Percentiles rank a stretch among this genome's conserved stretches.
Conservation (phyloP, 2,113 vertebrate genomes). For the Psephotus haematonotus region DNA sequence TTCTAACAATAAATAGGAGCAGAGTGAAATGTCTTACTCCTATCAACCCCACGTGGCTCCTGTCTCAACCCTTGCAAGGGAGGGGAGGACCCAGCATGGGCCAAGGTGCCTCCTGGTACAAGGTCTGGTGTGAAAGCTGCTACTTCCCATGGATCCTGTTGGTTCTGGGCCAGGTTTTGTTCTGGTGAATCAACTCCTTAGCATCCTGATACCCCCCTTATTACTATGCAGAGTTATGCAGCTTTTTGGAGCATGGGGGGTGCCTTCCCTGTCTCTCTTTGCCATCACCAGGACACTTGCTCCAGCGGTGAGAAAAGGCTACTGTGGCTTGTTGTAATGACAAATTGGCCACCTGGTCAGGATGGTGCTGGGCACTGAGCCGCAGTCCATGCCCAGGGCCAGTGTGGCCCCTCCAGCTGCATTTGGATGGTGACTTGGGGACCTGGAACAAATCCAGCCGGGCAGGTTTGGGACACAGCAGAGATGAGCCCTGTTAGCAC, state of each 20-base stretch:
- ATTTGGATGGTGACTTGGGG: rapidly evolving
- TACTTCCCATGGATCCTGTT: neutral
- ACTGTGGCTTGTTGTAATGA: rapidly evolving
- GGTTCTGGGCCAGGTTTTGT: neutral
- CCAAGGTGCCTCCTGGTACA: neutral
- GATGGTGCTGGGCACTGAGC: rapidly evolving
- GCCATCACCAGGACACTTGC: neutral
- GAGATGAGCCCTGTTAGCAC: rapidly evolving
- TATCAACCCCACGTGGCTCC: neutral
- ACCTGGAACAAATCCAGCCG: rapidly evolving
- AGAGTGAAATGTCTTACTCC: slow-evolving; percentile 41
- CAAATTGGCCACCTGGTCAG: neutral
- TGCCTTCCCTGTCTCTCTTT: neutral
- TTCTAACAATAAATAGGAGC: slow-evolving; percentile 40
- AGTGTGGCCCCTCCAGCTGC: neutral
- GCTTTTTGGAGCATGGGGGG: neutral
- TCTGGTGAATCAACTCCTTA: neutral
- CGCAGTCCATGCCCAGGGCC: neutral
- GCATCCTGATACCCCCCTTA: neutral
- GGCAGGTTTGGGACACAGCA: neutral
- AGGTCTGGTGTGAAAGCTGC: neutral
- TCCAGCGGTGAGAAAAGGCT: neutral
- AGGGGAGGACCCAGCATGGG: neutral
- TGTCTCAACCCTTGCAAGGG: neutral
- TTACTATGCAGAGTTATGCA: rapidly evolving